Percentiles rank a stretch among this genome's conserved stretches.
Conservation (phyloP, 2,797 vertebrate genomes). For the Parauchenoglanis punctatus region DNA sequence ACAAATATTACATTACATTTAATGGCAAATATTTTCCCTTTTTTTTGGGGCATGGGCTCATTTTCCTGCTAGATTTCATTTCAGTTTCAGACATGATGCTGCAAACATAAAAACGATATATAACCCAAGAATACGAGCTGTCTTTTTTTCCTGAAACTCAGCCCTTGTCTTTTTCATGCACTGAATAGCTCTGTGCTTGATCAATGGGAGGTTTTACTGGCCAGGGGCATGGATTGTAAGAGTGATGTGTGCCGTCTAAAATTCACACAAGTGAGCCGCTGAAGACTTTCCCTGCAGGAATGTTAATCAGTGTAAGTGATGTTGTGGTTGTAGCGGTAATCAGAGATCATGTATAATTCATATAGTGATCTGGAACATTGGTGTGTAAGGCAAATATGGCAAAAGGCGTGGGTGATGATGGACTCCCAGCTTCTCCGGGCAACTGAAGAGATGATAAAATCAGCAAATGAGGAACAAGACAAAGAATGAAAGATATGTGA, state of each 20-base stretch:
- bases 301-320: slow-evolving; percentile 46
- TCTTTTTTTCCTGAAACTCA: slow-evolving; percentile 12
- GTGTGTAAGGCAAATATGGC: slow-evolving; percentile 25
- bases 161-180: neutral
- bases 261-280: slow-evolving; percentile 45
- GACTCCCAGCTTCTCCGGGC: slow-evolving; percentile 34
- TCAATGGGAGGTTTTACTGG: slow-evolving; percentile 25
- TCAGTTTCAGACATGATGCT: slow-evolving; percentile 5
- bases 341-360: slow-evolving; percentile 57
- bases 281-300: slow-evolving; percentile 45
- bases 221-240: slow-evolving; percentile 5
- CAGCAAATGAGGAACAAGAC: slow-evolving; percentile 6
- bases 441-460: slow-evolving; percentile 27
- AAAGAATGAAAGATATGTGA: neutral
- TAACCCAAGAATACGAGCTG: neutral
- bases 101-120: slow-evolving; percentile 17
- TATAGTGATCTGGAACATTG: slow-evolving; percentile 35
- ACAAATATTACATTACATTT: slow-evolving; percentile 37
- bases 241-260: slow-evolving; percentile 46
- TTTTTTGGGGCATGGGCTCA: neutral
- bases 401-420: slow-evolving; percentile 49
- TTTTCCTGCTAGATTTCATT: slow-evolving; percentile 12
- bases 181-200: slow-evolving; percentile 28
- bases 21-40: slow-evolving; percentile 30
- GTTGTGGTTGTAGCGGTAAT: slow-evolving; percentile 43